These are phyloP conservation scores for Loris lydekkerianus DNA, from an alignment of 2,797 vertebrate genomes.

Conservation along the genomic window DNA sequence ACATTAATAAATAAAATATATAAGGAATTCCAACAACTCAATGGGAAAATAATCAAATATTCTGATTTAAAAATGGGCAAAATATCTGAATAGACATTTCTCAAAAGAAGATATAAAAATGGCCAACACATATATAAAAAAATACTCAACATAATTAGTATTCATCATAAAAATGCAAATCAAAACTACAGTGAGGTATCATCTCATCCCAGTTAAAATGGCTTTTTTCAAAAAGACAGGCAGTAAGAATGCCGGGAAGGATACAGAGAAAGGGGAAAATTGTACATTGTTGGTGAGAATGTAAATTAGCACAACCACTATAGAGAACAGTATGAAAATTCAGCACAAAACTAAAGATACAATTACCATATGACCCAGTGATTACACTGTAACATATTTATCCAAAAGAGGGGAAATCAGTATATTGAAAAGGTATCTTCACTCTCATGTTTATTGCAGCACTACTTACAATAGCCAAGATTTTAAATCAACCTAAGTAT, in stretches of 20 bases:
- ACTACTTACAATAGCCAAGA: neutral
- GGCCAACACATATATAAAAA: neutral
- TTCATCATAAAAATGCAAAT: neutral
- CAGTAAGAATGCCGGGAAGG: neutral
- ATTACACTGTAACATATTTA: neutral
- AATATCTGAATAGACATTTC: neutral
- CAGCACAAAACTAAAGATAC: neutral
- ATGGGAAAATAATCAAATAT: neutral
- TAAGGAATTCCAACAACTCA: neutral
- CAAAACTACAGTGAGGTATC: neutral
- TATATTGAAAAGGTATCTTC: neutral
- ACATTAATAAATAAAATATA: neutral
- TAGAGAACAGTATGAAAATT: neutral
- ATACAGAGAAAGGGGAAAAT: neutral
- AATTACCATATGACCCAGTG: neutral
- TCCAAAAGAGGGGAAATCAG: neutral
- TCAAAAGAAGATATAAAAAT: neutral
- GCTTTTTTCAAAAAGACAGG: neutral
- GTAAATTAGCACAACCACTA: neutral
- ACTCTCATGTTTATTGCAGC: neutral
- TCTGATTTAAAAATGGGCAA: neutral
- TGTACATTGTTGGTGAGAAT: neutral
- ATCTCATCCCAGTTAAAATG: neutral
- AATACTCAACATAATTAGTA: neutral
- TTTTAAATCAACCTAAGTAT: neutral